Evolutionary conservation across 2,113 vertebrate genomes (phyloP), one percentile per base, ranked within the genome.

Genomic region (Lophura nycthemera): DNA sequence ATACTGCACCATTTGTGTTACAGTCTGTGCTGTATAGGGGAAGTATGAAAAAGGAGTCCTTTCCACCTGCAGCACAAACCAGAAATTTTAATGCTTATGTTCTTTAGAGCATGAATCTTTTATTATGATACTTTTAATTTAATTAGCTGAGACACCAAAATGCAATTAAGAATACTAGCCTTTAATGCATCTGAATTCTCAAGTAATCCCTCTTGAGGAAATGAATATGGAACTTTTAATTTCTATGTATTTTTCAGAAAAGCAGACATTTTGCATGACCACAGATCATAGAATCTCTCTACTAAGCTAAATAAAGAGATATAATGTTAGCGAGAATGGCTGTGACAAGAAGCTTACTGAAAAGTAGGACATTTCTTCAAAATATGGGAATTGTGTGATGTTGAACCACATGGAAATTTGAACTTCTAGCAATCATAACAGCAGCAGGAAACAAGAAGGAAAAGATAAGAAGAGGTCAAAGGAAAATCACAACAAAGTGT

Each of bases 31-130:
- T 36, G 20, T 65, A 78, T 73, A 29, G 66, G 89, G 85, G 86
- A 96, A 95, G 36, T 87, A 93, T 88, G 69, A 93, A 94, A 82
- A 12, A 63, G 3, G 40, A 90, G 64, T 60, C 86, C 56, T 94
- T 94, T 96, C 87, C 61, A 81, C 84, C 73, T 93, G 73, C 24
- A 88, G 36, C 20, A 38, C 30, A 87, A 92, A 65, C 16, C 17
- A 65, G 75, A 67, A 73, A 77, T 71, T 34, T 61, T 79, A 66
- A 48, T 66, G 16, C 19, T 87, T 70, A 22, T 71, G 50, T 25
- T 88, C 24, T 25, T 76, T 63, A 66, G 19, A 61, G 10, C 12
- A 50, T 54, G 8, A 89, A 30, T 19, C 5, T 2, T 10, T 54
- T 79, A 42, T 54, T 47, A 13, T 10, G 4, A 8, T 57, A 54